These are phyloP conservation scores for Ceraclea dissimilis DNA, from an alignment of 2,888 invertebrate species.

Conservation along the genomic window DNA sequence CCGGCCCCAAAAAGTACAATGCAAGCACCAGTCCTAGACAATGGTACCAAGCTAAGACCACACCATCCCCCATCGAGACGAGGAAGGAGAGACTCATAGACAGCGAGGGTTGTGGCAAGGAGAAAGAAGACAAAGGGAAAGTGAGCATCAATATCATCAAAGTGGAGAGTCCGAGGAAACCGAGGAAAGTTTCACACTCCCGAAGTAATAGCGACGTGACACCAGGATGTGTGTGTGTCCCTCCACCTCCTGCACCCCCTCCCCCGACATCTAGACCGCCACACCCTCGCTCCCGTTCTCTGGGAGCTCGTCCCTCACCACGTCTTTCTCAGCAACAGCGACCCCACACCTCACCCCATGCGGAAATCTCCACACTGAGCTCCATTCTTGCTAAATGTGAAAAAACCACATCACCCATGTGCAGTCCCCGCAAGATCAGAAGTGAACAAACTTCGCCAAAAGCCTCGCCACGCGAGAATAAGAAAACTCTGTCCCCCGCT, in stretches of 20 bases:
- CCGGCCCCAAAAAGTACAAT: slow-evolving; percentile 33
- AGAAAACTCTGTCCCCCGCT: slow-evolving; percentile 13
- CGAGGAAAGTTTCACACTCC: slow-evolving; percentile 41
- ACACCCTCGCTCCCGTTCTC: slow-evolving; percentile 31
- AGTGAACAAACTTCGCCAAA: slow-evolving; percentile 40
- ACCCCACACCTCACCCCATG: slow-evolving; percentile 29
- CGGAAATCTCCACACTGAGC: slow-evolving; percentile 25
- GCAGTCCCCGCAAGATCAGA: slow-evolving; percentile 30
- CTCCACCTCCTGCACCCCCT: slow-evolving; percentile 27
- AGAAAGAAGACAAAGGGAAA: slow-evolving; percentile 32
- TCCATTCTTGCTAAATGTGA: slow-evolving; percentile 28
- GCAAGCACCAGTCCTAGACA: slow-evolving; percentile 23
- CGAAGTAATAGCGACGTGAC: slow-evolving; percentile 45
- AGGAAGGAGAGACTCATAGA: slow-evolving; percentile 31
- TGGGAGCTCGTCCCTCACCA: slow-evolving; percentile 30
- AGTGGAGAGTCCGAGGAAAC: slow-evolving; percentile 37
- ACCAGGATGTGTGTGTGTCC: slow-evolving; percentile 37
- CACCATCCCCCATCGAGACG: slow-evolving; percentile 33
- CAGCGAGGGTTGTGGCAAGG: slow-evolving; percentile 19
- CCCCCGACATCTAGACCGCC: slow-evolving; percentile 17
- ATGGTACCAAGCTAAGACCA: slow-evolving; percentile 31
- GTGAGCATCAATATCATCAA: slow-evolving; percentile 45
- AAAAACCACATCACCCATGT: slow-evolving; percentile 25
- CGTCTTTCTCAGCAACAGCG: slow-evolving; percentile 30
- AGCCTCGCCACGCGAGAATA: slow-evolving; percentile 29